Conservation (phyloP, 2,113 vertebrate genomes). For the Siphamia tubifer region DNA sequence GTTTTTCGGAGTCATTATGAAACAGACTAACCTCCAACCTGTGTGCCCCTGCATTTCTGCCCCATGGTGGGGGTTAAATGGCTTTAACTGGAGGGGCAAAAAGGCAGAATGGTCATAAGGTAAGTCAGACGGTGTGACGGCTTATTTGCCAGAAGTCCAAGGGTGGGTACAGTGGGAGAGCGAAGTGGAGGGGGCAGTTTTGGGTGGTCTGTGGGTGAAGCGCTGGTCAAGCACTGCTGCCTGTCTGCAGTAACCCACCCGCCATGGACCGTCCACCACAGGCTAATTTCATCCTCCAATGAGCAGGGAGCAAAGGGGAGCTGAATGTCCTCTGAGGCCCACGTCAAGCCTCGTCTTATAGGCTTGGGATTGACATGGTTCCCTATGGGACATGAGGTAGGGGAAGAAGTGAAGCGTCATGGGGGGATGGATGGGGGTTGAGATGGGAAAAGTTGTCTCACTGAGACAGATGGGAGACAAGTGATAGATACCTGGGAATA, state of each 20-base stretch:
- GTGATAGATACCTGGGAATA: slow-evolving; percentile 30
- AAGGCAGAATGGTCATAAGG: slow-evolving; percentile 27
- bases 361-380: slow-evolving; percentile 58
- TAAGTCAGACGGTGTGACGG: neutral
- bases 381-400: slow-evolving; percentile 23
- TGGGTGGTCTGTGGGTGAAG: slow-evolving; percentile 15
- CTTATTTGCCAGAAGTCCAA: slow-evolving; percentile 6
- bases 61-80: slow-evolving; percentile 57
- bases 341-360: slow-evolving; percentile 32
- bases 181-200: neutral
- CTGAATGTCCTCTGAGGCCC: slow-evolving; percentile 30
- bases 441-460: neutral
- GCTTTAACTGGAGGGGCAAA: slow-evolving; percentile 47
- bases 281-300: slow-evolving; percentile 72
- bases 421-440: slow-evolving; percentile 8
- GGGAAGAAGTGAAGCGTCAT: neutral
- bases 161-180: neutral
- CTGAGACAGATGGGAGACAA: slow-evolving; percentile 27
- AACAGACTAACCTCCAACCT: slow-evolving; percentile 22
- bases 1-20: slow-evolving; percentile 21
- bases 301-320: slow-evolving; percentile 55
- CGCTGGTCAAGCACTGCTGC: slow-evolving; percentile 45
- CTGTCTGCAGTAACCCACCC: slow-evolving; percentile 49
- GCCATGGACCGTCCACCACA: slow-evolving; percentile 32
- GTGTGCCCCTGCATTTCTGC: slow-evolving; percentile 22